Evolutionary conservation across 2,113 vertebrate genomes (phyloP), one percentile per base, ranked within the genome.

Genomic region (Alethe castanea): DNA sequence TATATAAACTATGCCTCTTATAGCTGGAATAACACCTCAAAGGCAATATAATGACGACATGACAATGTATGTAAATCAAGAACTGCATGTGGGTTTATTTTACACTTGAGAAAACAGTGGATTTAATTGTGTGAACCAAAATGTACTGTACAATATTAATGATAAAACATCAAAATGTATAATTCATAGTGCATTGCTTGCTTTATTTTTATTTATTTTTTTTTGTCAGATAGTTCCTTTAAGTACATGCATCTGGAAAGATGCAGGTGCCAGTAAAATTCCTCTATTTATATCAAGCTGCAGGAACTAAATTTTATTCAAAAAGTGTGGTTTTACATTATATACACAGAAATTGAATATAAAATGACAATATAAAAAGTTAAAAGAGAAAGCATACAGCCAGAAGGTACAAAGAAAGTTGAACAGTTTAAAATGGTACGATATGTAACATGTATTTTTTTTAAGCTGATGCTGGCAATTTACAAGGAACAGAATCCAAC

Each of bases 281-380:
- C 95, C 98, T 98, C 98, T 98, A 98, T 98, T 98, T 98, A 98
- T 98, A 99, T 98, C 99, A 99, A 98, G 98, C 97, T 97, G 98
- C 98, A 98, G 98, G 98, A 99, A 99, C 98, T 98, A 99, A 98
- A 98, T 98, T 98, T 99, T 98, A 98, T 98, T 98, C 98, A 98
- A 98, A 98, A 99, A 98, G 98, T 95, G 98, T 98, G 98, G 98
- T 98, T 99, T 98, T 98, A 99, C 98, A 99, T 98, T 99, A 99
- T 98, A 99, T 99, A 97, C 99, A 99, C 98, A 99, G 98, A 98
- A 98, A 98, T 98, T 28, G 97, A 99, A 99, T 99, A 99, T 99
- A 99, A 99, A 99, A 99, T 99, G 99, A 99, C 99, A 99, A 99
- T 99, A 99, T 99, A 99, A 99, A 98, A 99, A 98, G 98, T 98